phyloP scores from a whole-genome alignment of 2,797 vertebrate species.

The Onychomys torridus region DNA sequence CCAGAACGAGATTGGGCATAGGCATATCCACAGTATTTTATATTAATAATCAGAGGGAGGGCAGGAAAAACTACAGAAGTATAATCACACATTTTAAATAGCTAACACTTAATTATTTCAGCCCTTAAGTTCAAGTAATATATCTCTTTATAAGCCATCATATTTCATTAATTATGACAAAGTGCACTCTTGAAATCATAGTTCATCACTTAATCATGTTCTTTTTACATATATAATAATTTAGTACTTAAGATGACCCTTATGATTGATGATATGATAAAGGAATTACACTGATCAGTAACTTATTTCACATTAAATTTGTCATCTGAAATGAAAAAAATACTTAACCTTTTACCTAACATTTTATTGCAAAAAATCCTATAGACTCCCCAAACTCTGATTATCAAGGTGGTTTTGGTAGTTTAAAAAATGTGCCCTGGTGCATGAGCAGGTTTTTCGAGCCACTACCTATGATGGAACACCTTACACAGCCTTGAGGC shows the following conservation, averaged over 20 bases:
- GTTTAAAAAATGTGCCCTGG: slow-evolving; percentile 1
- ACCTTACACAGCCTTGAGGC: no score
- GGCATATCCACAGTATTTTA: neutral
- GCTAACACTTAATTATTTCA: slow-evolving; percentile 37
- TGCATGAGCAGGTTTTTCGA: no score
- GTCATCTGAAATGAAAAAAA: neutral
- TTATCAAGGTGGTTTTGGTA: neutral
- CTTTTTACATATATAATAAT: neutral
- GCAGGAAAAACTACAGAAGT: neutral
- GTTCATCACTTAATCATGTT: neutral
- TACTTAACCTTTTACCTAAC: neutral
- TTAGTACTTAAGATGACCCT: slow-evolving; percentile 2
- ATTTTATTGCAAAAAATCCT: neutral
- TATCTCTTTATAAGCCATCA: slow-evolving; percentile 28
- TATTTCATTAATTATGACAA: slow-evolving; percentile 54
- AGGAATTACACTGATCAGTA: neutral
- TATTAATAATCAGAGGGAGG: neutral
- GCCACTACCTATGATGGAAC: no score
- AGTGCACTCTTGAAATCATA: slow-evolving; percentile 13
- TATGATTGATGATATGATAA: neutral
- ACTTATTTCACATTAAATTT: neutral
- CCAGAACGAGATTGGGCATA: neutral
- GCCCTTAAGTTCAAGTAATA: slow-evolving; percentile 49
- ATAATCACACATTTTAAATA: slow-evolving; percentile 51
- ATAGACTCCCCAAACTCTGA: neutral